Conservation (phyloP, 2,797 vertebrate species). For the Takifugu rubripes region DNA sequence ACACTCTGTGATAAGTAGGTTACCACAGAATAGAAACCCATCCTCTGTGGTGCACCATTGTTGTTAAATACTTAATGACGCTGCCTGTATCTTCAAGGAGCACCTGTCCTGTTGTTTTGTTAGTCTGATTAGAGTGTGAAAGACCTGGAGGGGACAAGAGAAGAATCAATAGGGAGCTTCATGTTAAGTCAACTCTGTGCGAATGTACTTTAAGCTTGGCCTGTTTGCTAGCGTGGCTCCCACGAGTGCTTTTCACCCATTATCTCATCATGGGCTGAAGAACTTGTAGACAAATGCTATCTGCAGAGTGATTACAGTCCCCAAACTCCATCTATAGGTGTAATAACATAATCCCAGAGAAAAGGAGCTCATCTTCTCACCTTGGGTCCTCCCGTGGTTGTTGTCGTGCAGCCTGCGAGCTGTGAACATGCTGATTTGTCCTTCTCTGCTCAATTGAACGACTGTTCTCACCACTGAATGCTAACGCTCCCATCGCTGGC, state of each 20-base stretch:
- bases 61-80: slow-evolving; percentile 75
- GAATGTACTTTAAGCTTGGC: slow-evolving; percentile 56
- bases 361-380: slow-evolving; percentile 1
- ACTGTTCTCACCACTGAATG: slow-evolving; percentile 19
- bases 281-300: slow-evolving; percentile 8
- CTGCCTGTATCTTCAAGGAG: slow-evolving; percentile 74
- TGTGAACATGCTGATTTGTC: neutral
- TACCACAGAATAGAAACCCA: slow-evolving; percentile 65
- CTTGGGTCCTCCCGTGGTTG: neutral
- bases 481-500: slow-evolving; percentile 9
- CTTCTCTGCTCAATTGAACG: neutral
- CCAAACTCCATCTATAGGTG: slow-evolving; percentile 21
- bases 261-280: slow-evolving; percentile 50
- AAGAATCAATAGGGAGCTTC: slow-evolving; percentile 57
- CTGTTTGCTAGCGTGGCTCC: slow-evolving; percentile 48
- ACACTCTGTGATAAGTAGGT: slow-evolving; percentile 68
- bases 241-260: slow-evolving; percentile 39
- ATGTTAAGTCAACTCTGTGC: slow-evolving; percentile 62
- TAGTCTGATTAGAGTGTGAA: slow-evolving; percentile 73
- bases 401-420: neutral
- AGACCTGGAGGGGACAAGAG: slow-evolving; percentile 57
- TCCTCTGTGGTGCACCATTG: slow-evolving; percentile 64
- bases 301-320: slow-evolving; percentile 10
- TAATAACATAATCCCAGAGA: slow-evolving; percentile 4
- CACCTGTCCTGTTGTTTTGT: slow-evolving; percentile 73